Evolutionary conservation across 2,113 vertebrate genomes (phyloP).

Genomic region (Cichladusa arquata): DNA sequence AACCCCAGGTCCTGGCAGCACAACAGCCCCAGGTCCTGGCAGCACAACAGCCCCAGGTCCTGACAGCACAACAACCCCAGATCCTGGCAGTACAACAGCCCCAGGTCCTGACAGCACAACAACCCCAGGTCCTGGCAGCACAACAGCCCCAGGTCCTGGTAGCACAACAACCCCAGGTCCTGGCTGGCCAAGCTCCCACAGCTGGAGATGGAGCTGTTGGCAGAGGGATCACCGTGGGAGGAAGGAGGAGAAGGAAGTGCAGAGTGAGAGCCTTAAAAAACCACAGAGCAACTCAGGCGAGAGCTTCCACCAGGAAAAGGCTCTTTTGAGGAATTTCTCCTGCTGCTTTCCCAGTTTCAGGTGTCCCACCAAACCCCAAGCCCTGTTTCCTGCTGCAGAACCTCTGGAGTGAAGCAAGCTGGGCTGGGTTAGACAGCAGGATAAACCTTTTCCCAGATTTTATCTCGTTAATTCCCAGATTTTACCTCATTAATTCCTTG

Average conservation of each 20-base stretch:
- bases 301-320: not conserved
- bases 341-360: not conserved
- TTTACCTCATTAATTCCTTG: not conserved
- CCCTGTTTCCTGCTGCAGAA: not conserved
- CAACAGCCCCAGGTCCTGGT: no score
- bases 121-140: no score
- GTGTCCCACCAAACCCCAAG: not conserved
- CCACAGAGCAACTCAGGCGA: not conserved
- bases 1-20: no score
- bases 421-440: not conserved
- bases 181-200: not conserved
- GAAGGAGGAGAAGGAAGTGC: not conserved
- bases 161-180: accelerated
- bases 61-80: no score
- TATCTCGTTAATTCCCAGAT: not conserved
- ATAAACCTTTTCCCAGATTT: not conserved
- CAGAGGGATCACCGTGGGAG: not conserved
- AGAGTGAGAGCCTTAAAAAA: not conserved
- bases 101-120: no score
- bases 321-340: no score
- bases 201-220: not conserved
- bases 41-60: no score
- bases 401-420: not conserved
- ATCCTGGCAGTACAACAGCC: no score
- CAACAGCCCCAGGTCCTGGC: no score